A percentile compares a stretch with the other conserved stretches of the same genome.
Conservation (phyloP, 37 sponge, comb jelly and placozoan genomes). For the Eunapius fragilis region DNA sequence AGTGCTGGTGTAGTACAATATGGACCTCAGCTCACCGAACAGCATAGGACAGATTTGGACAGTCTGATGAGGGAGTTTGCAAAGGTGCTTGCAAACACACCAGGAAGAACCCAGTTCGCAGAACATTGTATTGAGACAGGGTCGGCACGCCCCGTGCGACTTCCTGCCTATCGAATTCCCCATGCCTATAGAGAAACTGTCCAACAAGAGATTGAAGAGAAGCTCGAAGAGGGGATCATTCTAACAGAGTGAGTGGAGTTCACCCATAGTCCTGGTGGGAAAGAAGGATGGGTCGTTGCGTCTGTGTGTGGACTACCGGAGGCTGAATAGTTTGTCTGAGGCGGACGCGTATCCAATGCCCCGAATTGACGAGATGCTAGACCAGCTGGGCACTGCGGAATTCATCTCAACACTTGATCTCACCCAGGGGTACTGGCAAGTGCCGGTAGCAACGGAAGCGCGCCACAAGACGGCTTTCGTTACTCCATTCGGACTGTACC, state of each 20-base stretch:
- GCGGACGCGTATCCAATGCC: constrained; percentile 72
- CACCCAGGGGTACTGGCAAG: constrained; percentile 72
- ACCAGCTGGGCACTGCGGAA: constrained; percentile 36
- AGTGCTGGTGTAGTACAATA: no score
- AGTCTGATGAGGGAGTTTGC: neutral
- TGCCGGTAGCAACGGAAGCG: constrained; percentile 39
- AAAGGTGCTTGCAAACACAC: neutral
- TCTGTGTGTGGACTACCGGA: constrained; percentile 72
- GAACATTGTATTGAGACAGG: constrained; percentile 33
- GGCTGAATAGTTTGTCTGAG: constrained; percentile 48
- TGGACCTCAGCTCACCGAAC: neutral
- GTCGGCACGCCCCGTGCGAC: constrained; percentile 4
- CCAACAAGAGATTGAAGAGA: constrained; percentile 27
- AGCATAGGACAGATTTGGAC: neutral
- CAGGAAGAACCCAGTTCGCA: constrained; percentile 18
- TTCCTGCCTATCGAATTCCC: constrained; percentile 36
- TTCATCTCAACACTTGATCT: constrained; percentile 65
- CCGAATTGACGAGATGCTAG: constrained; percentile 58
- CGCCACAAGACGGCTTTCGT: constrained; percentile 69
- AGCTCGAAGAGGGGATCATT: constrained; percentile 38
- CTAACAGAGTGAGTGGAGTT: constrained; percentile 46
- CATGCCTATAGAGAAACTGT: constrained; percentile 33
- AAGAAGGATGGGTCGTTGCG: constrained; percentile 58
- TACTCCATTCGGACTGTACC: constrained; percentile 60
- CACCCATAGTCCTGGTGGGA: constrained; percentile 45